Conservation (phyloP, 2,113 vertebrate species). For the Meriones unguiculatus region DNA sequence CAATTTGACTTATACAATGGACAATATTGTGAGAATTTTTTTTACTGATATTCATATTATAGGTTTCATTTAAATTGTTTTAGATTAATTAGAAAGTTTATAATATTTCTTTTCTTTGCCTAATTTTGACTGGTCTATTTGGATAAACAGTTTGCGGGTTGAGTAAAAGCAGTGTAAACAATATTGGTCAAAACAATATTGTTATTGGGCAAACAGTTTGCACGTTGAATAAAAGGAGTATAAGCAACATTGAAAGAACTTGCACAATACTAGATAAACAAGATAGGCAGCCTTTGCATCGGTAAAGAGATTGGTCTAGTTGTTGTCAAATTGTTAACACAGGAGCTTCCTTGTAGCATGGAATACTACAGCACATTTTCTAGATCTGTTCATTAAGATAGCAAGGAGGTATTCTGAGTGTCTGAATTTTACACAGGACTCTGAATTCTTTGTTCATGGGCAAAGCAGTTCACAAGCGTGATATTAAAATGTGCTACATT, state of each 20-base stretch:
- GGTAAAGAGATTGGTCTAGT: background rate
- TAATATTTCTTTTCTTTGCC: background rate
- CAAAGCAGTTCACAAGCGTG: background rate
- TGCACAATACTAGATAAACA: background rate
- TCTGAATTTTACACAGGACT: constrained; percentile 3
- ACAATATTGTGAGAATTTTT: background rate
- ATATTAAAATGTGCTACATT: constrained; percentile 7
- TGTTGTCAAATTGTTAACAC: background rate
- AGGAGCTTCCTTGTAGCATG: constrained; percentile 26
- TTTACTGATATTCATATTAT: background rate
- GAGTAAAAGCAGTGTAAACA: background rate
- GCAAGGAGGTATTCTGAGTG: background rate
- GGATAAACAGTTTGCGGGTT: background rate
- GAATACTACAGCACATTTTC: constrained; percentile 72
- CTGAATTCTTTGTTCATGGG: background rate
- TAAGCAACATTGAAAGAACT: background rate
- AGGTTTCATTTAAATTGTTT: background rate
- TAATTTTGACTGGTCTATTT: background rate
- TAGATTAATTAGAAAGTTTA: background rate
- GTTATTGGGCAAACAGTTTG: background rate
- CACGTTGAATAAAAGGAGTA: background rate
- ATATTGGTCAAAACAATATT: background rate
- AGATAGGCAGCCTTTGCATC: background rate
- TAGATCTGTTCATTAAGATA: constrained; percentile 70
- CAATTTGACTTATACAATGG: background rate